A percentile compares a stretch with the other conserved stretches of the same genome.
phyloP scores from a whole-genome alignment of 1,140 invertebrate species.

The Drosophila mauritiana region DNA sequence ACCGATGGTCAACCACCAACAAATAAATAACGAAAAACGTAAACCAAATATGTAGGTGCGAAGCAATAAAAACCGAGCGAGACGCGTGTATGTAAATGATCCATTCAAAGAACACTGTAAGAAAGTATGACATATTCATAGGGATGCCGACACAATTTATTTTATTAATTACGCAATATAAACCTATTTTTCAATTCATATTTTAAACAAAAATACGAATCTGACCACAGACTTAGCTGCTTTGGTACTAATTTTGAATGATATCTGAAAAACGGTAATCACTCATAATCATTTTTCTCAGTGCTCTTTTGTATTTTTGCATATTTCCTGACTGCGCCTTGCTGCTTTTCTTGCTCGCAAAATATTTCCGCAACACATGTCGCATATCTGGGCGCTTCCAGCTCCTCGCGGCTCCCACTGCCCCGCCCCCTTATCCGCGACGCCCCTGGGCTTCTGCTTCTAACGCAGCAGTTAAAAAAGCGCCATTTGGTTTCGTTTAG shows the following conservation, averaged over 20 bases:
- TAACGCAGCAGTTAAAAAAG: slow-evolving; percentile 41
- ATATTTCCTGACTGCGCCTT: slow-evolving; percentile 46
- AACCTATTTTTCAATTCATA: no score
- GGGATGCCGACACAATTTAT: no score
- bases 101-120: neutral
- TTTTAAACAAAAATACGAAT: no score
- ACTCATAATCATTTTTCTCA: neutral
- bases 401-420: slow-evolving; percentile 10
- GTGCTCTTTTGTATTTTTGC: slow-evolving; percentile 16
- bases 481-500: slow-evolving; percentile 83
- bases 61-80: slow-evolving; percentile 54
- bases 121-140: neutral
- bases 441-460: slow-evolving; percentile 9
- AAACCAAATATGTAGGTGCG: slow-evolving; percentile 33
- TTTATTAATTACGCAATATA: no score
- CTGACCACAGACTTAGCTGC: no score
- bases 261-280: no score
- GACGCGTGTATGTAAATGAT: slow-evolving; percentile 33
- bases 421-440: slow-evolving; percentile 1
- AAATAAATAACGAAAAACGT: slow-evolving; percentile 9
- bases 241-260: no score
- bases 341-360: slow-evolving; percentile 51
- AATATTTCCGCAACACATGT: slow-evolving; percentile 83
- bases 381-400: slow-evolving; percentile 52
- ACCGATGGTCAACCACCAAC: slow-evolving; percentile 59